A percentile compares a stretch with the other conserved stretches of the same genome.
Conservation (phyloP, 2,113 vertebrate genomes). For the Planiliza haematocheilus region DNA sequence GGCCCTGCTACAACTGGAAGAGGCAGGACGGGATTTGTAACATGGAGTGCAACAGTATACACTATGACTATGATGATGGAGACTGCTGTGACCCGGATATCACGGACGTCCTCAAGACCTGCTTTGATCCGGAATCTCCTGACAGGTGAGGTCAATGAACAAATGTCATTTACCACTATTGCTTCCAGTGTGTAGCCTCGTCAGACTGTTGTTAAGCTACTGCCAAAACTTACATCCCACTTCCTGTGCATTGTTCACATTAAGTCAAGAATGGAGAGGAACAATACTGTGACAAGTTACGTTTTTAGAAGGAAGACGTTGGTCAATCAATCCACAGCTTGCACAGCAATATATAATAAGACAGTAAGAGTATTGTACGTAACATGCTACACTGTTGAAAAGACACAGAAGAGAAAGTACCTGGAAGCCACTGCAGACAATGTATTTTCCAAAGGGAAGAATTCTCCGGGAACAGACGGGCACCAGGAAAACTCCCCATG, state of each 20-base stretch:
- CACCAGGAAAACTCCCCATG: conserved; percentile 38
- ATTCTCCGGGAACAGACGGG: conserved; percentile 18
- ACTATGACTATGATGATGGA: conserved; percentile 94
- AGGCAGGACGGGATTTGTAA: conserved; percentile 91
- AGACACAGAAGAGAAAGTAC: conserved; percentile 11
- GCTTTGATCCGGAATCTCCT: conserved; percentile 94
- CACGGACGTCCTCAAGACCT: conserved; percentile 89
- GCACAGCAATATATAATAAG: background rate
- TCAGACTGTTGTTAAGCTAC: too few species aligned
- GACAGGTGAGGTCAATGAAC: conserved; percentile 84
- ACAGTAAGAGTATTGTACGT: background rate
- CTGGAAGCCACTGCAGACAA: conserved; percentile 12
- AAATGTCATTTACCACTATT: background rate
- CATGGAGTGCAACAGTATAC: conserved; percentile 92
- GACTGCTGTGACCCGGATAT: conserved; percentile 92
- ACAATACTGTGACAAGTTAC: too few species aligned
- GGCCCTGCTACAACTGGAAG: conserved; percentile 93
- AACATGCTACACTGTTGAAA: conserved; percentile 7
- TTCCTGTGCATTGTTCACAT: background rate
- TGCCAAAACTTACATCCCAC: too few species aligned
- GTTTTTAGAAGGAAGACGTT: background rate
- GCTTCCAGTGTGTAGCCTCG: background rate
- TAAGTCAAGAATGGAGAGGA: too few species aligned
- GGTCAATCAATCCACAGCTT: background rate
- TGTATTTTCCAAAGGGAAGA: conserved; percentile 37